Evolutionary conservation across 2,888 invertebrate genomes (phyloP).

Genomic region (Cepaea hortensis): DNA sequence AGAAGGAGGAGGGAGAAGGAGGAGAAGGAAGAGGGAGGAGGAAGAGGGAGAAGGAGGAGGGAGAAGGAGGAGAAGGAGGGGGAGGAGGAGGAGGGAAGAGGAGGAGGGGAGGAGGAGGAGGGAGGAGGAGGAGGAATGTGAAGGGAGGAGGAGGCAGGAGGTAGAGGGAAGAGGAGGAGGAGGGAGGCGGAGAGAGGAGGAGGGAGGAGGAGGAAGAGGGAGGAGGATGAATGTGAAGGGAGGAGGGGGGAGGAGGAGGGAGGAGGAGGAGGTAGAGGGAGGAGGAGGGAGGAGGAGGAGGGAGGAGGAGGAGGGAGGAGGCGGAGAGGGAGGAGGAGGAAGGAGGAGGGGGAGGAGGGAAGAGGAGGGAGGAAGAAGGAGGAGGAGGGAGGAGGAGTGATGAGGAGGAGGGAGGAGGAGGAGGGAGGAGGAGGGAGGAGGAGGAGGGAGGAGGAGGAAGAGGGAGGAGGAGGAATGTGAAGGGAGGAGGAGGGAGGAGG

Average conservation of each 20-base stretch:
- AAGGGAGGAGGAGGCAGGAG: too few relatives aligned
- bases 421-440: neutral
- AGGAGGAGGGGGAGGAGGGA: neutral
- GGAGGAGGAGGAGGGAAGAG: neutral
- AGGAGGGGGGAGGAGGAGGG: too few relatives aligned
- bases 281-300: neutral
- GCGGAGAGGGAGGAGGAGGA: slow-evolving; percentile 4
- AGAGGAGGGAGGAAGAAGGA: neutral
- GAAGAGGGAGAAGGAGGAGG: neutral
- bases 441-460: neutral
- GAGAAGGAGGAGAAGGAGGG: slow-evolving; percentile 5
- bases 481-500: too few relatives aligned
- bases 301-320: slow-evolving; percentile 4
- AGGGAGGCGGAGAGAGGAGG: neutral
- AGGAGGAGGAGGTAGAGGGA: neutral
- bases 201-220: neutral
- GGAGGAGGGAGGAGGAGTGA: neutral
- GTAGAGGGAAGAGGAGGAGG: too few relatives aligned
- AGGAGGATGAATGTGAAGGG: too few relatives aligned
- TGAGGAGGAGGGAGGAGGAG: neutral
- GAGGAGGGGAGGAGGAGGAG: too few relatives aligned
- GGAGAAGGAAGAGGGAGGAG: neutral
- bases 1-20: neutral
- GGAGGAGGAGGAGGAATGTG: neutral
- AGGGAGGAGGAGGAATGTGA: neutral